phyloP scores from a whole-genome alignment of 2,888 invertebrate species.

The Rhagonycha fulva region DNA sequence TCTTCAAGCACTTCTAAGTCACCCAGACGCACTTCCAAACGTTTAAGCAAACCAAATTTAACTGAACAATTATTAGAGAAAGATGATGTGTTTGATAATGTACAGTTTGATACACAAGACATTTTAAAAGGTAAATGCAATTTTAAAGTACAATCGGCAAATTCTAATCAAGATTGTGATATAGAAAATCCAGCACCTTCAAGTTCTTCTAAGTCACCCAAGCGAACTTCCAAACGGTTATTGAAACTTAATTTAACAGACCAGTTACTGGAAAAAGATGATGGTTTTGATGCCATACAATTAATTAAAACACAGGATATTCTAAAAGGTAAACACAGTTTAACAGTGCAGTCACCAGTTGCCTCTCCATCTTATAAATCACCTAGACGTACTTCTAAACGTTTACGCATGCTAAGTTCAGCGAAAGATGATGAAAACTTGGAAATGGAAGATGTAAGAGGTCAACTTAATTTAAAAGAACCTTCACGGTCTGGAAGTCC shows the following conservation, averaged over 20 bases:
- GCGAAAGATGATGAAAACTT: constrained; percentile 22
- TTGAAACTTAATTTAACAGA: not conserved
- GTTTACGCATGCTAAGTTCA: not conserved
- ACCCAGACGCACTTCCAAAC: not conserved
- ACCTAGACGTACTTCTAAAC: not conserved
- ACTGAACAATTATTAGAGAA: constrained; percentile 4
- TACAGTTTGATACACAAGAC: constrained; percentile 35
- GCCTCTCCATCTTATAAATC: not conserved
- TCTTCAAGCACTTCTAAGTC: not conserved
- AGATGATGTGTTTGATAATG: constrained; percentile 27
- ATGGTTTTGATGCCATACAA: constrained; percentile 29
- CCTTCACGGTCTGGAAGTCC: not conserved
- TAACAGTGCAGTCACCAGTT: not conserved
- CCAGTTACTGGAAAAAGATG: not conserved
- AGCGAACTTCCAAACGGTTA: not conserved
- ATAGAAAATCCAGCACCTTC: not conserved
- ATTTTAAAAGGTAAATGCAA: constrained; percentile 12
- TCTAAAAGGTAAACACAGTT: constrained; percentile 10
- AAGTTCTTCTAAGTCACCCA: not conserved
- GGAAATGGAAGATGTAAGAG: constrained; percentile 31
- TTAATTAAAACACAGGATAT: constrained; percentile 34
- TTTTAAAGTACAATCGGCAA: not conserved
- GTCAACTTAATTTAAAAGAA: constrained; percentile 25
- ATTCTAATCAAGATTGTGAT: not conserved
- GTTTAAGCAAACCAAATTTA: not conserved